Evolutionary conservation across 2,797 vertebrate genomes (phyloP), one percentile per base, ranked within the genome.

Genomic region (Aeoliscus strigatus): DNA sequence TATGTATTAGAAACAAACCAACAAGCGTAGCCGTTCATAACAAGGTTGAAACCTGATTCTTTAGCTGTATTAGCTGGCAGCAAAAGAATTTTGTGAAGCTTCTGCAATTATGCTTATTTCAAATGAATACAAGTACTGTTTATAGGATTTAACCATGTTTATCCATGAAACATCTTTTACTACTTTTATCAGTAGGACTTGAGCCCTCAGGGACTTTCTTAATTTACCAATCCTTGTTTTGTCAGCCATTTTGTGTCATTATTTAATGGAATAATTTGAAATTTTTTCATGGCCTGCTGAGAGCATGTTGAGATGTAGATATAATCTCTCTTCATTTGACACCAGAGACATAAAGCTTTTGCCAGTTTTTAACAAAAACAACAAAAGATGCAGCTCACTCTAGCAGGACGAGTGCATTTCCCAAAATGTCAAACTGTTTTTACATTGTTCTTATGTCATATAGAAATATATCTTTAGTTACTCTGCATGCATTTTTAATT

Each of bases 121-220:
- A 4, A 46, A 29, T 34, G 36, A 48, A 60, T 52, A 51, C 12
- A 55, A 67, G 53, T 71, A 73, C 73, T 76, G 69, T 75, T 73
- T 49, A 70, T 44, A 49, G 42, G 50, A 40, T 62, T 24, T 29
- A 60, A 30, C 60, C 41, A 42, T 55, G 31, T 42, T 36, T 44
- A 9, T 45, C 46, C 30, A 59, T 56, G 26, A 65, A 32, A 33
- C 42, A 2, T 71, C 62, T 13, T 57, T 59, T 46, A 40, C 17
- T 35, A 15, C 41, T 63, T 39, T 46, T 40, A 63, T 53, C 48
- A 51, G 70, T 86, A 81, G 79, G 44, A 70, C 66, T 79, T 68
- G 85, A 83, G 81, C 60, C 84, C 81, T 87, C 85, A 85, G 84
- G 83, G 80, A 86, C 66, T 72, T 67, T 48, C 29, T 73, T 78